Base-by-base conservation (phyloP, 1,140 invertebrate species). In the Portunus trituberculatus region DNA sequence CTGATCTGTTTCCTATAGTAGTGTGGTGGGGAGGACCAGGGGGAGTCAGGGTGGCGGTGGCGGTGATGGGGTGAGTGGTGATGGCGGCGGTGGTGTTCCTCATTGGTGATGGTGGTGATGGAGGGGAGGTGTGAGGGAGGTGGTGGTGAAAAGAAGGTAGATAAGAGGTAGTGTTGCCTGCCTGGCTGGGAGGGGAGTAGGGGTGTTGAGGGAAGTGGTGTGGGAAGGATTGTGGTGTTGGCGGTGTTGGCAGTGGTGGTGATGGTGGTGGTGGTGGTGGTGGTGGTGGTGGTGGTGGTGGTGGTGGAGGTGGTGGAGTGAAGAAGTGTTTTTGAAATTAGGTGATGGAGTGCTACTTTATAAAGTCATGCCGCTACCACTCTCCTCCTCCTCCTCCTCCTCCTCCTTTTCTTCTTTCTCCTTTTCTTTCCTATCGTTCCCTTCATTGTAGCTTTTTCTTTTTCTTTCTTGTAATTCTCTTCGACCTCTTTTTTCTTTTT, bases 1-100 rank as follows among this genome's bases (percentile, higher is more conserved):
- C 39, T 93, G 83, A 86, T 93, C 67, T 93, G 39, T 28, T 93
- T 16, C 20, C 39, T 39, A 59, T 76, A n/a, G 67, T 76, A 25
- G 67, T 76, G 67, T 76, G 67, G 20, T 76, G 67, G 67, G 6
- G 67, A 20, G 20, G 20, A n/a, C n/a, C 12, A 20, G 20, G 25
- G 67, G n/a, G 67, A 7, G 67, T 76, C 6, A 20, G 4, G 67
- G 20, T 76, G 67, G 67, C n/a, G 67, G 67, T 76, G 67, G 67
- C 20, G 67, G 25, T 76, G 67, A n/a, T 25, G 25, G 20, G n/a
- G 25, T 20, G n/a, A 76, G 67, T 76, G 67, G 67, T n/a, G 67
- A n/a, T 76, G 67, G 67, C 20, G 67, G 25, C 25, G 67, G 67
- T 76, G 67, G 67, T 39, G 39, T 59, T 59, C 52, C 52, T 59